phyloP scores from a whole-genome alignment of 2,113 vertebrate species.

The Platysteira castanea region DNA sequence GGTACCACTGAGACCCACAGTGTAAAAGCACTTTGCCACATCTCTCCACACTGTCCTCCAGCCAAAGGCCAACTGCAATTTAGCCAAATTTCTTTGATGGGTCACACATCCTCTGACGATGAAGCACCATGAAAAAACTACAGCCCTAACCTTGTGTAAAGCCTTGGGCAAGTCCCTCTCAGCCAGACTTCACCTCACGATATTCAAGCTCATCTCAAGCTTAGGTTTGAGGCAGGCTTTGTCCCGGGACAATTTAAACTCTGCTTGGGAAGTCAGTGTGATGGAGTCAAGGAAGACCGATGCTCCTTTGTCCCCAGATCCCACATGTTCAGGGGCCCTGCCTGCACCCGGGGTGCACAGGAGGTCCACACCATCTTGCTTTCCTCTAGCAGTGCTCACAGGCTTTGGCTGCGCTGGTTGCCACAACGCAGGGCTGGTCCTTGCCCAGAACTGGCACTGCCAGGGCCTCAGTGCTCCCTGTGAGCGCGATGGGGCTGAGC shows the following conservation, averaged over 20 bases:
- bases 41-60: background rate
- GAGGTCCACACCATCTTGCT: background rate
- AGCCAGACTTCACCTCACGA: background rate
- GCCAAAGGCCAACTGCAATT: background rate
- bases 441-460: background rate
- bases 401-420: background rate
- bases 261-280: background rate
- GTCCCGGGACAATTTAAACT: background rate
- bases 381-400: background rate
- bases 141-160: background rate
- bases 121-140: background rate
- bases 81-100: background rate
- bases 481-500: background rate
- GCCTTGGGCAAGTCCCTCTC: background rate
- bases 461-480: rapidly evolving
- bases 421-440: background rate
- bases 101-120: background rate
- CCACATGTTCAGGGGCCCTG: background rate
- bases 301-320: background rate
- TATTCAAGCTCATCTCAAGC: background rate
- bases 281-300: background rate
- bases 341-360: rapidly evolving
- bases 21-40: background rate
- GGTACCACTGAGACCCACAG: background rate
- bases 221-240: background rate